Percentiles rank a stretch among this genome's conserved stretches.
Evolutionary conservation across 2,797 vertebrate genomes (phyloP).

Genomic region (Bradypodion pumilum): DNA sequence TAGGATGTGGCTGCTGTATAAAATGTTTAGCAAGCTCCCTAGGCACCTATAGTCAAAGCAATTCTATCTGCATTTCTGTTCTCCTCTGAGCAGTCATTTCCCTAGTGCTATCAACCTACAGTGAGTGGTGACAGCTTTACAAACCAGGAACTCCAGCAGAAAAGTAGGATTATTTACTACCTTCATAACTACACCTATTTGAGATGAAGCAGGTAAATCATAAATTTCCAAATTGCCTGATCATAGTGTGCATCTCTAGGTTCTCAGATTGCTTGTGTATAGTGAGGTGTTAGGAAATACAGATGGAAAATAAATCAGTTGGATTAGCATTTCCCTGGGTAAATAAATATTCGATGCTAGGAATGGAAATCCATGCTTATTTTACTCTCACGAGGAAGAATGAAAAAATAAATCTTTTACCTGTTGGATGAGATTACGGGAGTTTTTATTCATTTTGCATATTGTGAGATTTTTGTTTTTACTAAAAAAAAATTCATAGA

Average conservation of each 20-base stretch:
- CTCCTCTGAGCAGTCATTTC: conserved; percentile 45
- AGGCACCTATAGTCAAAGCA: conserved; percentile 51
- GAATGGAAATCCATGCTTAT: no score
- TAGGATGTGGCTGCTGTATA: conserved; percentile 22
- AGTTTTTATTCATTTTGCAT: no score
- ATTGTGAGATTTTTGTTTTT: no score
- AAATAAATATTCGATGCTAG: background rate
- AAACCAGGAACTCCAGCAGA: conserved; percentile 22
- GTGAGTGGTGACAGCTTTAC: conserved; percentile 49
- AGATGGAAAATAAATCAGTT: background rate
- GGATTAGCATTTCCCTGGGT: background rate
- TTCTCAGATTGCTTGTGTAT: background rate
- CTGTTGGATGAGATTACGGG: no score
- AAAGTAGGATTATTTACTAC: conserved; percentile 53
- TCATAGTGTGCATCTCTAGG: background rate
- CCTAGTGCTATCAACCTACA: conserved; percentile 55
- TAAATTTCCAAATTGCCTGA: conserved; percentile 31
- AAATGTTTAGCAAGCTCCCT: conserved; percentile 55
- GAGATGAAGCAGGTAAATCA: conserved; percentile 26
- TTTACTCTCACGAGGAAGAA: no score
- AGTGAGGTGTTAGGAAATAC: background rate
- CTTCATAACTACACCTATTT: conserved; percentile 37
- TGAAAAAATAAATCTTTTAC: no score
- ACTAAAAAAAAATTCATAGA: no score
- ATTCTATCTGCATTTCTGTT: conserved; percentile 56